A percentile compares a stretch with the other conserved stretches of the same genome.
These are phyloP conservation scores for Brienomyrus brachyistius DNA, from an alignment of 2,113 vertebrate genomes.

Conservation along the genomic window DNA sequence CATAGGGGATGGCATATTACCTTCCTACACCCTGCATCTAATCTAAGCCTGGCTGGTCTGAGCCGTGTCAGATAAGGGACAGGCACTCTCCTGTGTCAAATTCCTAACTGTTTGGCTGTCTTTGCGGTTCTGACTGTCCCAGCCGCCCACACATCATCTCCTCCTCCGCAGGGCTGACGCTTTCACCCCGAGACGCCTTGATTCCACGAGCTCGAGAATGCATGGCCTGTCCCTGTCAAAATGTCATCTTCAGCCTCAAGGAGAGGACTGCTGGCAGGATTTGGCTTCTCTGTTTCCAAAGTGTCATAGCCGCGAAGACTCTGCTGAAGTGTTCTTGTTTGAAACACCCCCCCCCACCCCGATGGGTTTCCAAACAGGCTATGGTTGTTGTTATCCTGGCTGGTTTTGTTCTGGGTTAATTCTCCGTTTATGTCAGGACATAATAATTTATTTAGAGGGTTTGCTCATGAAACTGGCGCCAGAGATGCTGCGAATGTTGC, in stretches of 20 bases:
- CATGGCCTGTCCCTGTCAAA: not conserved
- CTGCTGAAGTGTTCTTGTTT: not conserved
- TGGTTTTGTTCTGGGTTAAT: not conserved
- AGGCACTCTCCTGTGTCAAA: not conserved
- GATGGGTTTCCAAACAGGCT: not conserved
- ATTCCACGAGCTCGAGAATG: not conserved
- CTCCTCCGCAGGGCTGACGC: not conserved
- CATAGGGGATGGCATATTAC: not conserved
- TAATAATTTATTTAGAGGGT: not conserved
- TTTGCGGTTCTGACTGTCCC: not conserved
- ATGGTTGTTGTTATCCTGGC: not conserved
- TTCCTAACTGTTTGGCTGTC: not conserved
- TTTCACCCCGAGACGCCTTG: not conserved
- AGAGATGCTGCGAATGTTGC: not conserved
- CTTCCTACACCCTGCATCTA: not conserved
- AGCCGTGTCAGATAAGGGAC: not conserved
- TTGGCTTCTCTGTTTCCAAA: not conserved
- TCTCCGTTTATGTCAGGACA: not conserved
- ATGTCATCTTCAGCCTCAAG: not conserved
- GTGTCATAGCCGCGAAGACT: not conserved
- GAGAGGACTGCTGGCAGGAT: not conserved
- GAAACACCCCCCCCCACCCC: not conserved
- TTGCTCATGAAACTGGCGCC: not conserved
- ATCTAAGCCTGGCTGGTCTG: constrained; percentile 2
- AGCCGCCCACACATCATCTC: not conserved